phyloP scores from a whole-genome alignment of 2,797 vertebrate genomes.

The Xiphorhynchus erythropygius region DNA sequence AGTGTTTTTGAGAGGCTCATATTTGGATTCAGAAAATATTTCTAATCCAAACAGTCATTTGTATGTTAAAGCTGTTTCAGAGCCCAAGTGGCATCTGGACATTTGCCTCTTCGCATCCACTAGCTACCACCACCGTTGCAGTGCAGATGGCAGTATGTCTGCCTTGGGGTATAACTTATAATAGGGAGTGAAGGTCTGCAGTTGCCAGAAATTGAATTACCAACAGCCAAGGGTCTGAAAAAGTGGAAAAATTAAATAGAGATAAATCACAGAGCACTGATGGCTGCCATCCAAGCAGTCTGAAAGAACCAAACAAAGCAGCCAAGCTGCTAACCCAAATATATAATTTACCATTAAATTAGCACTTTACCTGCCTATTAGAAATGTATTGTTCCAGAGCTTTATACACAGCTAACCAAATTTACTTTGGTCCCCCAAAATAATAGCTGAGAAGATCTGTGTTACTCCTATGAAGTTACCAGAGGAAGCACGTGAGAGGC shows the following conservation, averaged over 20 bases:
- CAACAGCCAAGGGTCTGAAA: conserved; percentile 36
- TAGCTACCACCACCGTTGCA: conserved; percentile 4
- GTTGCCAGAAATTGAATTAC: conserved; percentile 56
- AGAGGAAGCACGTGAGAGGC: fast-evolving
- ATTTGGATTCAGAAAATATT: neutral
- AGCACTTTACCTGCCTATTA: conserved; percentile 3
- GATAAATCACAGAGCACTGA: conserved; percentile 27
- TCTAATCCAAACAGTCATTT: neutral
- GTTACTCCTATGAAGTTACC: neutral
- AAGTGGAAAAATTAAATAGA: conserved; percentile 53
- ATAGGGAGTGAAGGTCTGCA: conserved; percentile 5
- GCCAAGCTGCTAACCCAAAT: conserved; percentile 40
- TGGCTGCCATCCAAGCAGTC: conserved; percentile 48
- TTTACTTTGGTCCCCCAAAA: neutral
- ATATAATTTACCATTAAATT: conserved; percentile 47
- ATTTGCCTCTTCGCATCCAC: neutral
- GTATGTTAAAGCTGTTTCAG: conserved; percentile 4
- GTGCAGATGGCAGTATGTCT: conserved; percentile 29
- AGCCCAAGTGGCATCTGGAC: conserved; percentile 7
- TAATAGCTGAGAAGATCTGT: neutral
- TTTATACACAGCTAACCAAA: neutral
- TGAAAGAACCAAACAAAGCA: conserved; percentile 41
- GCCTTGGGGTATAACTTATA: conserved; percentile 39
- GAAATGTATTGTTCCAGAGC: neutral
- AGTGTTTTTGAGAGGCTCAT: neutral